Conservation (phyloP, 2,113 vertebrate genomes). For the Erpornis zantholeuca region DNA sequence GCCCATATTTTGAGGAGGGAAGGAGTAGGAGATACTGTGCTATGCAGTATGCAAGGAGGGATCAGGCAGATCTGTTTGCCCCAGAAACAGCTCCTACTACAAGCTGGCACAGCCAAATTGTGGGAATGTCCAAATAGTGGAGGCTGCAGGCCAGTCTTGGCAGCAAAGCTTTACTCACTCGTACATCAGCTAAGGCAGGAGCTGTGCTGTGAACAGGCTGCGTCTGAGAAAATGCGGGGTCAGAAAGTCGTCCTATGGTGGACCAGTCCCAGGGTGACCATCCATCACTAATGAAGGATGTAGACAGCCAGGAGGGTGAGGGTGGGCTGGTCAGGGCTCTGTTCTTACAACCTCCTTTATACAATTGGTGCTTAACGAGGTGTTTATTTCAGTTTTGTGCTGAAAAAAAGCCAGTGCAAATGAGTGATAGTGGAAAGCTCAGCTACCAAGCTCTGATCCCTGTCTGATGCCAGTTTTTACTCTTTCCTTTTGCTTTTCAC, state of each 20-base stretch:
- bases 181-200: not conserved
- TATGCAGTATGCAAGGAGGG: not conserved
- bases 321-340: not conserved
- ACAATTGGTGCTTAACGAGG: not conserved
- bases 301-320: not conserved
- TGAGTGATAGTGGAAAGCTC: not conserved
- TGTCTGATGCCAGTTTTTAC: not conserved
- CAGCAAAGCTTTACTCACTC: not conserved
- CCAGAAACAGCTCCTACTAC: not conserved
- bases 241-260: not conserved
- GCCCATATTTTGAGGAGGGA: not conserved
- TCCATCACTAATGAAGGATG: not conserved
- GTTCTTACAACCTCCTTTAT: not conserved
- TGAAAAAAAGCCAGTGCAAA: constrained; percentile 5
- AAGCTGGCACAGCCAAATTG: not conserved
- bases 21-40: not conserved
- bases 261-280: not conserved
- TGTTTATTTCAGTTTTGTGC: constrained; percentile 21
- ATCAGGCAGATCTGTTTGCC: not conserved
- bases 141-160: not conserved
- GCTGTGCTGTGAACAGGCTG: not conserved
- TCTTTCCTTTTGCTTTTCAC: not conserved
- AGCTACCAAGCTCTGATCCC: not conserved
- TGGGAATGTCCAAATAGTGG: not conserved
- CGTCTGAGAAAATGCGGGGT: not conserved